Percentiles rank a stretch among this genome's conserved stretches.
Conservation (phyloP, 2,888 invertebrate species). For the Apotomis turbidana region DNA sequence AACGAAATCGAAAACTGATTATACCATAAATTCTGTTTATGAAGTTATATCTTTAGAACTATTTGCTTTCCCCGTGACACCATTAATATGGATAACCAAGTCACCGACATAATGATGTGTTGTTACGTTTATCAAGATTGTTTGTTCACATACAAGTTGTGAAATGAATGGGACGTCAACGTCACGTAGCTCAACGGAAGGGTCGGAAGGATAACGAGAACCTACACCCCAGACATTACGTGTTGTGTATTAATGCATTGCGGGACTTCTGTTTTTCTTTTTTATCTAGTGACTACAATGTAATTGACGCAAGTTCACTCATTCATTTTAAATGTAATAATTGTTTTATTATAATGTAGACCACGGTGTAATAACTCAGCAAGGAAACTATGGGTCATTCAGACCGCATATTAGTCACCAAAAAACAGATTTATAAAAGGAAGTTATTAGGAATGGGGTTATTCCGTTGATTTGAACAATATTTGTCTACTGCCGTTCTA, state of each 20-base stretch:
- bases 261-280: not conserved
- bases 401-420: slow-evolving; percentile 13
- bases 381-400: not conserved
- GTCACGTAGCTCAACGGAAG: slow-evolving; percentile 25
- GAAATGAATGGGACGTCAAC: slow-evolving; percentile 1
- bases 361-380: not conserved
- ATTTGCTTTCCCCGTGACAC: slow-evolving; percentile 13
- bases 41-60: not conserved
- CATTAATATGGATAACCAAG: slow-evolving; percentile 3
- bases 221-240: slow-evolving; percentile 6
- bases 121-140: slow-evolving; percentile 26
- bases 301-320: slow-evolving; percentile 17
- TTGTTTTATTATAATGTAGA: slow-evolving; percentile 3
- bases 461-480: slow-evolving; percentile 16
- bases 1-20: no score
- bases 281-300: slow-evolving; percentile 2
- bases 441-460: slow-evolving; percentile 10
- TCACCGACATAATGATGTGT: slow-evolving; percentile 3
- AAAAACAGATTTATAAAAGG: slow-evolving; percentile 20
- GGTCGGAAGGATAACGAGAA: slow-evolving; percentile 31
- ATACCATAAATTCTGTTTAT: no score
- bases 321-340: not conserved
- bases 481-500: slow-evolving; percentile 4
- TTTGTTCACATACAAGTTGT: slow-evolving; percentile 12
- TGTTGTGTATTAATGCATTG: slow-evolving; percentile 18